phyloP scores from a whole-genome alignment of 2,888 invertebrate genomes.

The Sipha maydis region DNA sequence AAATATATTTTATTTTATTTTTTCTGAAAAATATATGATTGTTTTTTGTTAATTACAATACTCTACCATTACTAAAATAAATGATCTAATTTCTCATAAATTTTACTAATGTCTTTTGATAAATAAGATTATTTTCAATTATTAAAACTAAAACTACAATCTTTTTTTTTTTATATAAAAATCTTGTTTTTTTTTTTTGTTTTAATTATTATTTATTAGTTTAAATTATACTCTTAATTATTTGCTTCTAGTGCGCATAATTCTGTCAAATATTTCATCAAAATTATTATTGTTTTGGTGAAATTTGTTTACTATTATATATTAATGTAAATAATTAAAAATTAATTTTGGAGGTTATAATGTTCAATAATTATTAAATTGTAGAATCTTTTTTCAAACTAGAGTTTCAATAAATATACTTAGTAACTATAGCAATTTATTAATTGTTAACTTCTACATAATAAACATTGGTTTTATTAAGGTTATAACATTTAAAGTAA shows the following conservation, averaged over 20 bases:
- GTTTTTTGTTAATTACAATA: background rate
- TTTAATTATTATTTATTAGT: constrained; percentile 1
- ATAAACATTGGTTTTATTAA: background rate
- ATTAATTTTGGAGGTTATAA: background rate
- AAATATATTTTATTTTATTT: background rate
- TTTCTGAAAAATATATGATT: background rate
- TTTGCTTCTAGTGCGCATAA: background rate
- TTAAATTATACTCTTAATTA: background rate
- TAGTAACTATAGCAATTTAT: constrained; percentile 23
- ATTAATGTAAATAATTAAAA: background rate
- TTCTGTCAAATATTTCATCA: background rate
- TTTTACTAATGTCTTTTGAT: background rate
- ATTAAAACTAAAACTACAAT: background rate
- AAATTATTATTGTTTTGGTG: background rate
- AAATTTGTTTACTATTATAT: background rate
- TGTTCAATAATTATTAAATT: constrained; percentile 18
- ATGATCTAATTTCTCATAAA: background rate
- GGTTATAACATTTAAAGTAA: background rate
- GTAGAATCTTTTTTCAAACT: background rate
- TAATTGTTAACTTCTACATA: constrained; percentile 19
- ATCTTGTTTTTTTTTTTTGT: background rate
- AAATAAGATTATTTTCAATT: background rate
- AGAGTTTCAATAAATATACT: background rate
- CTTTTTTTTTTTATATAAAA: background rate
- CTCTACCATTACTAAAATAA: constrained; percentile 2